Evolutionary conservation across 1,140 invertebrate genomes (phyloP).

Genomic region (Meloidogyne hapla): DNA sequence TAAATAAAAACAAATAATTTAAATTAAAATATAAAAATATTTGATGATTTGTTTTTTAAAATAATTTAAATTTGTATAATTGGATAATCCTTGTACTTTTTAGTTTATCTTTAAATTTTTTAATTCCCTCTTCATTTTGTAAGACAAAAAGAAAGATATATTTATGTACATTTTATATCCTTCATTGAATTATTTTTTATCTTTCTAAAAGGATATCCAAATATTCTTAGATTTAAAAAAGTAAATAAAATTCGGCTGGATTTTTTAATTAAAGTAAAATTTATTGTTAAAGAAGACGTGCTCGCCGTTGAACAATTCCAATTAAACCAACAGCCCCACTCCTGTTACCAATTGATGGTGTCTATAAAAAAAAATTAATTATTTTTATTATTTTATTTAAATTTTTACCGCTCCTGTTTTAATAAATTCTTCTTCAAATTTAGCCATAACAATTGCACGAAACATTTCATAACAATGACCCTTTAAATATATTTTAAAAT

Average conservation of each 20-base stretch:
- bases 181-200: not conserved
- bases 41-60: too few species aligned
- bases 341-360: constrained; percentile 49
- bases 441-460: constrained; percentile 45
- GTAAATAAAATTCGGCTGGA: not conserved
- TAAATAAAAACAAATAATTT: too few species aligned
- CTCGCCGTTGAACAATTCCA: constrained; percentile 4
- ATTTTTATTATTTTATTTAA: not conserved
- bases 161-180: too few species aligned
- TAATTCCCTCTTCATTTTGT: too few species aligned
- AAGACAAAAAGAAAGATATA: too few species aligned
- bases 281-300: not conserved
- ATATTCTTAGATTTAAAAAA: too few species aligned
- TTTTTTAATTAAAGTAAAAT: constrained; percentile 6
- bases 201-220: not conserved
- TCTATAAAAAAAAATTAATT: constrained; percentile 1
- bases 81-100: too few species aligned
- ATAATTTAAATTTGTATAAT: too few species aligned
- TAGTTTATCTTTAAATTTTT: too few species aligned
- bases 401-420: constrained; percentile 25
- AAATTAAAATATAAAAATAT: too few species aligned
- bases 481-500: constrained; percentile 30
- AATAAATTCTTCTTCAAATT: constrained; percentile 48
- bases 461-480: constrained; percentile 61
- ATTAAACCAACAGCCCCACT: not conserved